Base-by-base conservation (phyloP, 37 sponge, comb jelly and placozoan genomes). In the Halisarca cf. caerulea region DNA sequence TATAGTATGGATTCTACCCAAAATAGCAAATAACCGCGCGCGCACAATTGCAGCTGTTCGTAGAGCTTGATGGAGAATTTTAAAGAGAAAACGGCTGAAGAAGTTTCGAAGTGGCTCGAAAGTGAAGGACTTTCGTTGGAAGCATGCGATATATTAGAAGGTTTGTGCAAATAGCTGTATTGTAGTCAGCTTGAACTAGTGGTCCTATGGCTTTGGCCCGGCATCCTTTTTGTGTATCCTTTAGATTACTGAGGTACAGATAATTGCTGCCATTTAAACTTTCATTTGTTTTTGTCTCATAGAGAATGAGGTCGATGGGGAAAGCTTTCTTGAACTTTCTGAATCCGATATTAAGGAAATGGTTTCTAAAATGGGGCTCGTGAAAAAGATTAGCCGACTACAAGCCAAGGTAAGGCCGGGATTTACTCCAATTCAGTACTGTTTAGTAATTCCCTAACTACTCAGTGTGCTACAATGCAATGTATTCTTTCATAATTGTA, bases 121-220 rank as follows among this genome's bases (percentile, higher is more conserved):
- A 9, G 68, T 30, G 14, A 86, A 30, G 81, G 81, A 17, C 79
- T 86, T 11, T 44, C 87, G 3, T n/a, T 23, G 15, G 58, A 80
- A 59, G 41, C 21, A 61, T 86, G 87, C 68, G 81, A 80, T 17
- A 43, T 45, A 33, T 80, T 86, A 2, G 38, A 79, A 66, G 87
- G 81, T 47, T 47, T 47, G 51, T 47, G 11, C 11, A 11, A 47
- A 11, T 47, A 47, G 11, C 51, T 11, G 51, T 47, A 47, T 47
- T 47, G 51, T 47, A 47, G n/a, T n/a, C n/a, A n/a, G n/a, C 11
- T 47, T 6, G 51, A 47, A 47, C 51, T 11, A 47, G 6, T 47
- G 6, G 11, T 47, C 51, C 6, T 47, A 14, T 47, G 51, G 6
- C 9, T 47, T 47, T 14, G 51, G 6, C 9, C 9, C 11, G 51